Evolutionary conservation across 2,888 invertebrate genomes (phyloP).

Genomic region (Mechanitis messenoides): DNA sequence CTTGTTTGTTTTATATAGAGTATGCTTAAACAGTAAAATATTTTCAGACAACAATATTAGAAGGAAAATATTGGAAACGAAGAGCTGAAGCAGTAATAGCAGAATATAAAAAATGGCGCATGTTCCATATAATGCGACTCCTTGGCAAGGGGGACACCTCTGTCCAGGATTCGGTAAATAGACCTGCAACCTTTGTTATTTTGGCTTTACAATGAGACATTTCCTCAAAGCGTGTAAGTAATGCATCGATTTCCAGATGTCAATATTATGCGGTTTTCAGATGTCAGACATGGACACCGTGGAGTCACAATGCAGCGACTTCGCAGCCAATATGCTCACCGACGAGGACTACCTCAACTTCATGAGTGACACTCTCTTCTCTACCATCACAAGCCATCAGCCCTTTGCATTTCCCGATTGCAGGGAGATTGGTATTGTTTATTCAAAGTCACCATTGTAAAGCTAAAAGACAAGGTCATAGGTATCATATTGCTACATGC

Average conservation of each 20-base stretch:
- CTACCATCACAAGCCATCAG: slow-evolving; percentile 87
- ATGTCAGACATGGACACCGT: slow-evolving; percentile 84
- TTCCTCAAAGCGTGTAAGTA: neutral
- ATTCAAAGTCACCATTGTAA: slow-evolving; percentile 12
- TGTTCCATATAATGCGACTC: slow-evolving; percentile 89
- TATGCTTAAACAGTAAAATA: neutral
- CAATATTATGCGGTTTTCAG: slow-evolving; percentile 56
- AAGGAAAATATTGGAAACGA: slow-evolving; percentile 99
- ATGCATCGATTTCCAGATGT: slow-evolving; percentile 29
- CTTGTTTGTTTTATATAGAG: neutral
- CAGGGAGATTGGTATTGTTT: slow-evolving; percentile 90
- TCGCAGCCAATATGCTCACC: slow-evolving; percentile 84
- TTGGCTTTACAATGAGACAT: too few species aligned
- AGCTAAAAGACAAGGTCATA: slow-evolving; percentile 10
- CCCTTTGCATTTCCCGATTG: slow-evolving; percentile 98
- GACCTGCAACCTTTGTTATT: neutral
- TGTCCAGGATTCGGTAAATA: slow-evolving; percentile 83
- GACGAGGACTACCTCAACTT: slow-evolving; percentile 91
- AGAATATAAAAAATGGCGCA: slow-evolving; percentile 99
- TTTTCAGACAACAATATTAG: slow-evolving; percentile 93
- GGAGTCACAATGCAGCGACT: slow-evolving; percentile 81
- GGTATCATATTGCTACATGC: slow-evolving; percentile 18
- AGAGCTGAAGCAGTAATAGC: slow-evolving; percentile 97
- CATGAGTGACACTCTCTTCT: slow-evolving; percentile 93
- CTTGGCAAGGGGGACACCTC: slow-evolving; percentile 85